Evolutionary conservation across 2,797 vertebrate species (phyloP).

Genomic region (Falco cherrug): DNA sequence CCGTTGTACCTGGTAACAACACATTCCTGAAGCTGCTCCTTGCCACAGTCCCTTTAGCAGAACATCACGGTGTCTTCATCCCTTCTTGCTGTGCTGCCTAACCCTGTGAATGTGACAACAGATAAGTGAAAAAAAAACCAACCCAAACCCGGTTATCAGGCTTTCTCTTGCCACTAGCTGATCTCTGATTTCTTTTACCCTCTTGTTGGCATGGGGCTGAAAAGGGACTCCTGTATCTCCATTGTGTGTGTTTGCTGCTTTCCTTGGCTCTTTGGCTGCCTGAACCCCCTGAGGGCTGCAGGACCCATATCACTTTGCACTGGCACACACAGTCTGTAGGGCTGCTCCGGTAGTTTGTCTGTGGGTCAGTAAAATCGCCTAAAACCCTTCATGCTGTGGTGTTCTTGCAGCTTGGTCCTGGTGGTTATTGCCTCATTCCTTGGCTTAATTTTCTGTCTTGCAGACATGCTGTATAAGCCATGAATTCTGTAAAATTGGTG

Average conservation of each 20-base stretch:
- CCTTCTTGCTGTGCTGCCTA: background rate
- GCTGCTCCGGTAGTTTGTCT: background rate
- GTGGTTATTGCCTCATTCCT: background rate
- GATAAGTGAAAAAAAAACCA: no score
- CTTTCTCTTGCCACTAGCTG: background rate
- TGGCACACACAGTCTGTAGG: fast-evolving
- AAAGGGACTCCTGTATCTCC: background rate
- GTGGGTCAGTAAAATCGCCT: background rate
- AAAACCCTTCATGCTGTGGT: background rate
- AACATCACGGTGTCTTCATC: background rate
- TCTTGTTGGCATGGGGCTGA: background rate
- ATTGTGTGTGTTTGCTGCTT: fast-evolving
- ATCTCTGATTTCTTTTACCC: background rate
- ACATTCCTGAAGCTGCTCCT: background rate
- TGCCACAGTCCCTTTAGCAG: background rate
- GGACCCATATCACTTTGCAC: no score
- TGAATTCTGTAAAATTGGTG: background rate
- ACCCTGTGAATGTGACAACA: background rate
- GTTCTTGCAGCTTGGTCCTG: background rate
- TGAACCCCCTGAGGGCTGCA: background rate
- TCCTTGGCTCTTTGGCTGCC: background rate
- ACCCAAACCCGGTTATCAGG: no score
- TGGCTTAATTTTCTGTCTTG: background rate
- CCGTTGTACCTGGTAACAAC: background rate
- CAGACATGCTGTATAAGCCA: background rate